Evolutionary conservation across 2,888 invertebrate species (phyloP), one percentile per base, ranked within the genome.

Genomic region (Sinohyriopsis cumingii): DNA sequence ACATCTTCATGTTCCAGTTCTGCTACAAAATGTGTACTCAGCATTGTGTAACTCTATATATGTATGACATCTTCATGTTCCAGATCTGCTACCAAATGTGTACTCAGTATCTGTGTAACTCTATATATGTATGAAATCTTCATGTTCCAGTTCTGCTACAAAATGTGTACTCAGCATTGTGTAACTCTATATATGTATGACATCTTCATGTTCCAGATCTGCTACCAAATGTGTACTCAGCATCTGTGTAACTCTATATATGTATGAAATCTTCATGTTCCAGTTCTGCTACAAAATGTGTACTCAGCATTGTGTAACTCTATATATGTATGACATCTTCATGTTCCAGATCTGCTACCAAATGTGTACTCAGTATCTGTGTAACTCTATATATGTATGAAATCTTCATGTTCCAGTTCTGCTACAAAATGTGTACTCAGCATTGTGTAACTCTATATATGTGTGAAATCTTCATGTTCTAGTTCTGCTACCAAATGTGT

Each of bases 351-450:
- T 76, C 80, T 25, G 79, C 88, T 0, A 78, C 82, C 19, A 84
- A 86, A 54, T 85, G 86, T 75, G 75, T 89, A 7, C 73, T 89
- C 54, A 79, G 77, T 53, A 82, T 89, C 61, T 89, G 89, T 81
- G 87, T n/a, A n/a, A n/a, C 33, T 33, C 9, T 33, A 33, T 33
- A 9, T 45, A 12, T 45, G 15, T 45, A 15, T 45, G 12, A 55
- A 18, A 56, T 15, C 15, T 64, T 65, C 12, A 45, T 64, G 25
- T 78, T 81, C 20, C 80, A 89, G 89, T 45, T 76, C 80, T 25
- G 79, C 88, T 0, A 78, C 82, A 18, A 84, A 86, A 54, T 85
- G 86, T 75, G 75, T 89, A 7, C 73, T 89, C 54, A 79, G 77
- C 54, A 82, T 89, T n/a, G n/a, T n/a, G n/a, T n/a, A n/a, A n/a